These are phyloP conservation scores for Monodelphis domestica DNA, from an alignment of 2,797 vertebrate genomes.

Conservation along the genomic window DNA sequence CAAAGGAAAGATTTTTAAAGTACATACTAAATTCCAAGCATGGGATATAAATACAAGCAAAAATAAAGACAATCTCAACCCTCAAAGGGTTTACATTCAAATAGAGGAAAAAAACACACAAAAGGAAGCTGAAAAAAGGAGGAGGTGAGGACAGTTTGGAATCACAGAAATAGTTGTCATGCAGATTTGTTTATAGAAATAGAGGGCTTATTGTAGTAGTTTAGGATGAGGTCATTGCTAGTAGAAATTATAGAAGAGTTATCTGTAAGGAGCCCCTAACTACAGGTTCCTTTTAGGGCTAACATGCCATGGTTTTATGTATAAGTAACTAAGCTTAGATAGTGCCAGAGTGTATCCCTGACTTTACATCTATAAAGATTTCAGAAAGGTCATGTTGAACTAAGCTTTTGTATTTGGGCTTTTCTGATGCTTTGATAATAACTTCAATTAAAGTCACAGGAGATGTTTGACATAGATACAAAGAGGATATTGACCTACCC, in stretches of 20 bases:
- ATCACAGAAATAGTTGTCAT: not conserved
- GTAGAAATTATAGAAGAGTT: not conserved
- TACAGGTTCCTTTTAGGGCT: not conserved
- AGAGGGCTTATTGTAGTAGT: not conserved
- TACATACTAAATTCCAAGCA: not conserved
- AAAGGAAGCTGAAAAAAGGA: not conserved
- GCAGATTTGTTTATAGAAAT: not conserved
- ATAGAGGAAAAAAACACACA: not conserved
- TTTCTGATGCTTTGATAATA: conserved; percentile 56
- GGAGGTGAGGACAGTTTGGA: not conserved
- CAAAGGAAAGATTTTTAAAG: not conserved
- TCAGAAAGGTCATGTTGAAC: conserved; percentile 48
- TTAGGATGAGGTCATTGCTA: not conserved
- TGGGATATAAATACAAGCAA: not conserved
- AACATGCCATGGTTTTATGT: not conserved
- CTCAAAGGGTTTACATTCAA: not conserved
- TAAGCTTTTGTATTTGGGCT: conserved; percentile 52
- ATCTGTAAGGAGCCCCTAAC: not conserved
- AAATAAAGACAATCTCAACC: not conserved
- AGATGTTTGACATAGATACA: conserved; percentile 19
- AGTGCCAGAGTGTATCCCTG: conserved; percentile 16
- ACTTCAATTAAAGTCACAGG: conserved; percentile 61
- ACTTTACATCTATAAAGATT: conserved; percentile 5
- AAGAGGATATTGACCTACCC: conserved; percentile 37
- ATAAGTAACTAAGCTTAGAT: not conserved